Conservation (phyloP, 2,113 vertebrate species). For the Sminthopsis crassicaudata region DNA sequence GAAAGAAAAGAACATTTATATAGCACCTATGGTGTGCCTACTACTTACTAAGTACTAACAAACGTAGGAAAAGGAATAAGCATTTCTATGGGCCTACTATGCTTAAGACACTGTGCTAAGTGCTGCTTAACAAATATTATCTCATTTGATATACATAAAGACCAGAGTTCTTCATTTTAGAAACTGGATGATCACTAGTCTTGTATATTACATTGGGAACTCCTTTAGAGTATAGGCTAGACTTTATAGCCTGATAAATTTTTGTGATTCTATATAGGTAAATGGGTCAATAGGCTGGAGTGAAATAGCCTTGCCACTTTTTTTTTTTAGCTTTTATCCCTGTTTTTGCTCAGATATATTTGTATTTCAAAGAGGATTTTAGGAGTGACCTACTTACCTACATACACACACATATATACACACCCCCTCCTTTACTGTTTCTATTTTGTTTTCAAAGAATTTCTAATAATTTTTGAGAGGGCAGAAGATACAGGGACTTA, state of each 20-base stretch:
- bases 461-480: background rate
- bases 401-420: background rate
- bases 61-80: background rate
- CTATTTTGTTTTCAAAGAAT: background rate
- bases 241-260: background rate
- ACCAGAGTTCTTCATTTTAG: background rate
- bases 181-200: background rate
- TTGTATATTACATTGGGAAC: background rate
- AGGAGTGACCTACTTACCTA: background rate
- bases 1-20: background rate
- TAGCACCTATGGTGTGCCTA: background rate
- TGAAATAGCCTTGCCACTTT: background rate
- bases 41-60: background rate
- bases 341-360: background rate
- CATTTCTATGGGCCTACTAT: background rate
- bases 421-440: background rate
- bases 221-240: background rate
- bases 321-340: background rate
- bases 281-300: background rate
- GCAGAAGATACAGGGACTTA: background rate
- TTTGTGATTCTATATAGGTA: background rate
- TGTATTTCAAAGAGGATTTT: background rate
- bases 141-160: background rate
- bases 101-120: background rate
- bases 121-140: background rate